Percentiles rank a stretch among this genome's conserved stretches.
Conservation (phyloP, 2,113 vertebrate genomes). For the Echinops telfairi region DNA sequence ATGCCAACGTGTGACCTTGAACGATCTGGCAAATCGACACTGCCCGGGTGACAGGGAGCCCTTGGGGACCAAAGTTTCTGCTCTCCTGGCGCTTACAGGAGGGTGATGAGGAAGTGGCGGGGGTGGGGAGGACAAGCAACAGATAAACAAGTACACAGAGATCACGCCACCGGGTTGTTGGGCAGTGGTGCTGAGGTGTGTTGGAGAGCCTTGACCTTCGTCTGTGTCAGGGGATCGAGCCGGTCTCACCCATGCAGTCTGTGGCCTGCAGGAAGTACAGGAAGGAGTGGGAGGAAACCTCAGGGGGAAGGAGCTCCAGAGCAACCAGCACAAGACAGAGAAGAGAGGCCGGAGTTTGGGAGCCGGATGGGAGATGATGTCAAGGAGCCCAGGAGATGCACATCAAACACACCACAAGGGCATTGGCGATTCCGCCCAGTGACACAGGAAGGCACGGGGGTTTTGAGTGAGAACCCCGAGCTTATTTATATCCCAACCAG, state of each 20-base stretch:
- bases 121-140: too few species aligned
- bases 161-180: neutral
- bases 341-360: neutral
- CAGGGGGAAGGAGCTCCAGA: neutral
- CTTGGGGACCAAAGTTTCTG: neutral
- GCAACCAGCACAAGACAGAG: neutral
- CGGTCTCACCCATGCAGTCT: neutral
- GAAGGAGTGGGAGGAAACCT: neutral
- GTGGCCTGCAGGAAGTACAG: too few species aligned
- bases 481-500: neutral
- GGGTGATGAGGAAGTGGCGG: neutral
- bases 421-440: neutral
- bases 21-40: neutral
- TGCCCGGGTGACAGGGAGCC: neutral
- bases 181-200: neutral
- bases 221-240: neutral
- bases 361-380: neutral
- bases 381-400: neutral
- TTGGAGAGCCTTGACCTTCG: neutral
- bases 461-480: neutral
- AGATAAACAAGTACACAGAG: too few species aligned
- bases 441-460: neutral
- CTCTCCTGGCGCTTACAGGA: accelerated
- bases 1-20: accelerated
- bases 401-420: neutral